Evolutionary conservation across 1,140 invertebrate species (phyloP).

Genomic region (Radopholus similis): DNA sequence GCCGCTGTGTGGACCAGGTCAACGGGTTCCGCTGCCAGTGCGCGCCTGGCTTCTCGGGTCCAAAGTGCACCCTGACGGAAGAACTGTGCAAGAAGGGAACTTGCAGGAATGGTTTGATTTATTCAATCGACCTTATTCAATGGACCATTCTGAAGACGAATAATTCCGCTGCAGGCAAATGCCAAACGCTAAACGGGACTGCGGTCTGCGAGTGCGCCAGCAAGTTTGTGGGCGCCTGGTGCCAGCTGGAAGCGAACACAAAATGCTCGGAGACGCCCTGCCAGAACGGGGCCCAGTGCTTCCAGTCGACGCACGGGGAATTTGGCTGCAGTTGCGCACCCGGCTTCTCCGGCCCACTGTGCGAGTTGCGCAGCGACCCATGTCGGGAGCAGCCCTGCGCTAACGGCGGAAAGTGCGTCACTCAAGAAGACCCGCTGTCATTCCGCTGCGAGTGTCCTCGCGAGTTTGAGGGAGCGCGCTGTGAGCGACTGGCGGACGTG

Average conservation of each 20-base stretch:
- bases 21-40: conserved; percentile 21
- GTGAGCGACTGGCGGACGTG: conserved; percentile 25
- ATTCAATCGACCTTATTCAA: not conserved
- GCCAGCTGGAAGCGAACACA: conserved; percentile 7
- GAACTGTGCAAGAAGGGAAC: conserved; percentile 19
- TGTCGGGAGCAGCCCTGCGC: conserved; percentile 27
- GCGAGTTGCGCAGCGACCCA: conserved; percentile 27
- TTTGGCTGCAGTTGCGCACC: conserved; percentile 26
- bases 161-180: not conserved
- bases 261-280: conserved; percentile 41
- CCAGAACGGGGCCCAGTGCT: conserved; percentile 32
- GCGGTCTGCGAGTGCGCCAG: conserved; percentile 5
- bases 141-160: not conserved
- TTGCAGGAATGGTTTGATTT: conserved; percentile 31
- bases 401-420: conserved; percentile 39
- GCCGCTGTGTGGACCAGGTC: conserved; percentile 53
- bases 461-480: conserved; percentile 20
- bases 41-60: conserved; percentile 19
- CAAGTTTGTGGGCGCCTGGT: not conserved
- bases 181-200: not conserved
- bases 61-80: conserved; percentile 13
- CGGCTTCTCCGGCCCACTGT: conserved; percentile 32
- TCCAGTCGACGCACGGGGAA: conserved; percentile 14
- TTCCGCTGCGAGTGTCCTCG: conserved; percentile 29
- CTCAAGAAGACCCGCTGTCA: not conserved